Percentiles rank a stretch among this genome's conserved stretches.
phyloP scores from a whole-genome alignment of 1,140 invertebrate genomes.

The Goniozus legneri region DNA sequence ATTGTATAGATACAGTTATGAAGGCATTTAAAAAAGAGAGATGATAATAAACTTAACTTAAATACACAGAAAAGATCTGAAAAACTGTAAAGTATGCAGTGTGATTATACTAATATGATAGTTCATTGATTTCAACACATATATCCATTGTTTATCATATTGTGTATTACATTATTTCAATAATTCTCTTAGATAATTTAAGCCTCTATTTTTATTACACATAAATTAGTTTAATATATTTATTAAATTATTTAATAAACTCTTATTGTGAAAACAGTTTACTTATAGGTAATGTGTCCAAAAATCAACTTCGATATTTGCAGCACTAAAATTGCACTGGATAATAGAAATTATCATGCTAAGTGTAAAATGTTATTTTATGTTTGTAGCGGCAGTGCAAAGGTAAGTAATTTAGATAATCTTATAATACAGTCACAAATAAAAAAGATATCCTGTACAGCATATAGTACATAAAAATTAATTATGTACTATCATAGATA shows the following conservation, averaged over 20 bases:
- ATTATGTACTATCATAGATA: slow-evolving; percentile 22
- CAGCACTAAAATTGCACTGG: slow-evolving; percentile 16
- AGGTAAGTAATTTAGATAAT: slow-evolving; percentile 41
- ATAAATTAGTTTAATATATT: slow-evolving; percentile 10
- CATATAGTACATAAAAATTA: slow-evolving; percentile 37
- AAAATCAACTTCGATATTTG: slow-evolving; percentile 17
- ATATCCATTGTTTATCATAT: too few relatives aligned
- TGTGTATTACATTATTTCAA: too few relatives aligned
- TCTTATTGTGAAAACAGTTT: slow-evolving; percentile 25
- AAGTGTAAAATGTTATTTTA: slow-evolving; percentile 43
- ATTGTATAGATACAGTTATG: too few relatives aligned
- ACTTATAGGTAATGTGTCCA: slow-evolving; percentile 11
- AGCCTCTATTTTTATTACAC: slow-evolving; percentile 4
- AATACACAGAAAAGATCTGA: too few relatives aligned
- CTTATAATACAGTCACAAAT: slow-evolving; percentile 33
- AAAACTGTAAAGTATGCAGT: too few relatives aligned
- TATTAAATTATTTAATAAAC: slow-evolving; percentile 19
- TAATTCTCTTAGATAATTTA: too few relatives aligned
- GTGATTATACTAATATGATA: too few relatives aligned
- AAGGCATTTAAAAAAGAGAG: too few relatives aligned
- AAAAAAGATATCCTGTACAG: slow-evolving; percentile 22
- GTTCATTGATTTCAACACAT: too few relatives aligned
- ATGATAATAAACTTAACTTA: too few relatives aligned
- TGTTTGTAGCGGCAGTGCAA: slow-evolving; percentile 46
- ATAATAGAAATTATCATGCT: slow-evolving; percentile 31